Percentiles rank a stretch among this genome's conserved stretches.
phyloP scores from a whole-genome alignment of 2,888 invertebrate genomes.

The Doris montereyensis region DNA sequence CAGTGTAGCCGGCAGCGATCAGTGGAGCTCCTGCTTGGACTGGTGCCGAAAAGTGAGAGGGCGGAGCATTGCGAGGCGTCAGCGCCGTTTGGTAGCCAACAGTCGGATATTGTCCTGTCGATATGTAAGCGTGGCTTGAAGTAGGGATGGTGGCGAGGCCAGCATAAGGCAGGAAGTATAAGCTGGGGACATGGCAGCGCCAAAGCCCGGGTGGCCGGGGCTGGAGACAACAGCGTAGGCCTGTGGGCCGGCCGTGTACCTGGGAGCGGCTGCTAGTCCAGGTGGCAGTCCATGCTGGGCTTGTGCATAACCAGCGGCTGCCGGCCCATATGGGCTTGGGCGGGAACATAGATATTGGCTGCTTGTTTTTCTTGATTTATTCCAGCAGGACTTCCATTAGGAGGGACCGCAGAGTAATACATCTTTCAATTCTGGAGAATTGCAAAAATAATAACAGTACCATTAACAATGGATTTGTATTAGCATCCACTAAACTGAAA shows the following conservation, averaged over 20 bases:
- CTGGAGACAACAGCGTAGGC: conserved; percentile 40
- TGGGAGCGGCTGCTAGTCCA: conserved; percentile 28
- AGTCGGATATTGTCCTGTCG: conserved; percentile 39
- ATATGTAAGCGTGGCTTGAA: conserved; percentile 34
- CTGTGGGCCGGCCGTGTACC: conserved; percentile 34
- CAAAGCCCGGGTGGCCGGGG: conserved; percentile 27
- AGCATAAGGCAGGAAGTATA: conserved; percentile 33
- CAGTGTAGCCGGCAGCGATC: conserved; percentile 34
- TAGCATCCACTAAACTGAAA: too few relatives aligned
- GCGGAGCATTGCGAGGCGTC: conserved; percentile 24
- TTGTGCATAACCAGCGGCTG: conserved; percentile 27
- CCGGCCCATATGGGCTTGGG: conserved; percentile 12
- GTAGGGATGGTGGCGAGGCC: conserved; percentile 29
- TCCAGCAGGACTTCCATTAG: too few relatives aligned
- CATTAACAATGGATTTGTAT: too few relatives aligned
- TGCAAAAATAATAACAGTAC: too few relatives aligned
- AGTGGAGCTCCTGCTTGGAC: conserved; percentile 40
- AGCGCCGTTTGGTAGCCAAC: conserved; percentile 30
- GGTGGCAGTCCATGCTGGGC: conserved; percentile 15
- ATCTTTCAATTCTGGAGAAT: too few relatives aligned
- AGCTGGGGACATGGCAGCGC: conserved; percentile 31
- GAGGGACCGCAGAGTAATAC: too few relatives aligned
- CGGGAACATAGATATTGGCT: too few relatives aligned
- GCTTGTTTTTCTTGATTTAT: too few relatives aligned
- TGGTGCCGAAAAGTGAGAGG: conserved; percentile 28